Conservation (phyloP, 2,888 invertebrate species). For the Amiota mariae region DNA sequence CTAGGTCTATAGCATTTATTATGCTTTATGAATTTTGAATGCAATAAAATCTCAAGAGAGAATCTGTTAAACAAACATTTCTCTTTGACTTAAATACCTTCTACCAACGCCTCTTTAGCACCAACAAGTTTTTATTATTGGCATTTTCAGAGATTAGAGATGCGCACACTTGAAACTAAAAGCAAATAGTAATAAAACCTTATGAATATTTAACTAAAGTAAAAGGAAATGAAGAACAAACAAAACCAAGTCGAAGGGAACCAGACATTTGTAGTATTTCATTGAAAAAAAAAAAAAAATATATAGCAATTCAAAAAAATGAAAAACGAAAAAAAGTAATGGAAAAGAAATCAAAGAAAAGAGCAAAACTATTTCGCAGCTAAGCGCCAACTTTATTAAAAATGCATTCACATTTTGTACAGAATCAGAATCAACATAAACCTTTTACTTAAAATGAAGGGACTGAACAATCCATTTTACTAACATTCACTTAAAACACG, state of each 20-base stretch:
- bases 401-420: constrained; percentile 15
- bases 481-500: background rate
- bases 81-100: no score
- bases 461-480: no score
- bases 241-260: background rate
- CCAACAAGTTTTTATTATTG: no score
- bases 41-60: no score
- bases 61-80: no score
- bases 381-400: constrained; percentile 28
- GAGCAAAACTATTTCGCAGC: constrained; percentile 21
- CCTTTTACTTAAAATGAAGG: no score
- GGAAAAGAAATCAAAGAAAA: background rate
- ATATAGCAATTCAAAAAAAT: background rate
- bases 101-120: no score
- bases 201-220: constrained; percentile 26
- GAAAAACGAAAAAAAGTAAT: background rate
- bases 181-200: constrained; percentile 28
- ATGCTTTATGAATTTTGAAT: no score
- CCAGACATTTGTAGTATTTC: background rate
- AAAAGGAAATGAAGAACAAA: background rate
- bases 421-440: no score
- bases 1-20: no score
- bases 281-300: background rate
- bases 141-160: no score
- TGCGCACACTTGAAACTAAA: constrained; percentile 22